These are phyloP conservation scores for Mormyrus proboscirostris DNA, from an alignment of 2,797 vertebrate genomes.

Conservation along the genomic window DNA sequence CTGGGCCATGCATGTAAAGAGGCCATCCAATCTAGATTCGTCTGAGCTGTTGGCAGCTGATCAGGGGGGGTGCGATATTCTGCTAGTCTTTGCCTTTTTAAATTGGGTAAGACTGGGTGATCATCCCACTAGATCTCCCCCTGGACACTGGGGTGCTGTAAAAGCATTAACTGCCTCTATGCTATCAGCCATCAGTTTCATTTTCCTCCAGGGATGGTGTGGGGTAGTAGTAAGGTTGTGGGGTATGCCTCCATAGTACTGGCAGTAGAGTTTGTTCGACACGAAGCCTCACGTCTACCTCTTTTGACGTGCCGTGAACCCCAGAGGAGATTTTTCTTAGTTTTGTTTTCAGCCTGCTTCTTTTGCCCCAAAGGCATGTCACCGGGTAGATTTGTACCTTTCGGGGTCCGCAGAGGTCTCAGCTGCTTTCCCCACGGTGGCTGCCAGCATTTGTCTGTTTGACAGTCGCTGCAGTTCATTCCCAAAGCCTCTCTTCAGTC, in stretches of 20 bases:
- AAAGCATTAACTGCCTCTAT: background rate
- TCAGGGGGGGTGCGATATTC: background rate
- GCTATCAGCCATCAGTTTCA: background rate
- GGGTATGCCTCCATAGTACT: background rate
- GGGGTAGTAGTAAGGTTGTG: background rate
- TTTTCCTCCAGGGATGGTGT: background rate
- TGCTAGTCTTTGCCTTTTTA: background rate
- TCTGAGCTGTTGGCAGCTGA: background rate
- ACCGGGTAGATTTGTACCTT: background rate
- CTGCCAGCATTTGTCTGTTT: background rate
- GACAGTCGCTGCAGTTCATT: slow-evolving; percentile 9
- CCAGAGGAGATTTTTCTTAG: background rate
- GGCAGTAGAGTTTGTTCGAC: background rate
- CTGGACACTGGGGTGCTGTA: background rate
- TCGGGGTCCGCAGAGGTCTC: background rate
- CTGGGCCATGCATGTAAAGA: background rate
- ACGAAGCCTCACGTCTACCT: background rate
- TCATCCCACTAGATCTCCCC: background rate
- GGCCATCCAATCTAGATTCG: background rate
- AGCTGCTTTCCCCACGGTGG: background rate
- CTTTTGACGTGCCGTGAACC: background rate
- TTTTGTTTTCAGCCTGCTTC: background rate
- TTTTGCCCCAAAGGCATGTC: background rate
- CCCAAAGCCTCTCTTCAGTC: background rate
- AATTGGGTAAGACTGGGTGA: background rate